Conservation (phyloP, 2,888 invertebrate species). For the Plebejus melissa region DNA sequence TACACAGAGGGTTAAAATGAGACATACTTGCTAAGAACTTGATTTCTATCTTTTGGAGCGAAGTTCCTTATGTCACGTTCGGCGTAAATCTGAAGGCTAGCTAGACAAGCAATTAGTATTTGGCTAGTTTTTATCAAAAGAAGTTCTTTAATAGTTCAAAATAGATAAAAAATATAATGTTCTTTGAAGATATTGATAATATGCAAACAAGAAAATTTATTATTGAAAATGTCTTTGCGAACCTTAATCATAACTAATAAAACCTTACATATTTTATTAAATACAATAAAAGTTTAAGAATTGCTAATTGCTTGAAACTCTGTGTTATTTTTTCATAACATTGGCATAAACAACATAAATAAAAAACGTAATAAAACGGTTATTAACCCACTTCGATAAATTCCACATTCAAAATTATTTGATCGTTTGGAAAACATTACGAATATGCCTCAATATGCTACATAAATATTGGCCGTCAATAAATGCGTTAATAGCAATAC, state of each 20-base stretch:
- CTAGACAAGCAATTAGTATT: no score
- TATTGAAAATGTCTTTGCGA: not conserved
- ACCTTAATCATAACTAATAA: not conserved
- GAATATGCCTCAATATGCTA: slow-evolving; percentile 48
- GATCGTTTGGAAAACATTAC: slow-evolving; percentile 32
- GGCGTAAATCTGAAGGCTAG: no score
- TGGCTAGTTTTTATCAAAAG: no score
- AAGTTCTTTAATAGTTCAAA: no score
- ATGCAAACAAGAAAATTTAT: no score
- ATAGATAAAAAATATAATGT: no score
- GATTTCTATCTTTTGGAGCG: not conserved
- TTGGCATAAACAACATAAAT: not conserved
- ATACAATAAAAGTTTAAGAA: no score
- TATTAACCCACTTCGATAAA: slow-evolving; percentile 4
- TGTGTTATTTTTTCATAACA: not conserved
- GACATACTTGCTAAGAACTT: no score
- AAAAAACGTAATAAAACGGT: not conserved
- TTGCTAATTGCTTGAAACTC: not conserved
- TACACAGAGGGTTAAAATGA: not conserved
- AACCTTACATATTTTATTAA: not conserved
- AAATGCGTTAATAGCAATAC: slow-evolving; percentile 50
- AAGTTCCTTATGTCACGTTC: no score
- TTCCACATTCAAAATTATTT: slow-evolving; percentile 23
- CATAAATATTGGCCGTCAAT: slow-evolving; percentile 51
- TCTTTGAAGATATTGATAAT: no score